phyloP scores from a whole-genome alignment of 92 coral and sea anemone genomes.

The Actinostola sp. region DNA sequence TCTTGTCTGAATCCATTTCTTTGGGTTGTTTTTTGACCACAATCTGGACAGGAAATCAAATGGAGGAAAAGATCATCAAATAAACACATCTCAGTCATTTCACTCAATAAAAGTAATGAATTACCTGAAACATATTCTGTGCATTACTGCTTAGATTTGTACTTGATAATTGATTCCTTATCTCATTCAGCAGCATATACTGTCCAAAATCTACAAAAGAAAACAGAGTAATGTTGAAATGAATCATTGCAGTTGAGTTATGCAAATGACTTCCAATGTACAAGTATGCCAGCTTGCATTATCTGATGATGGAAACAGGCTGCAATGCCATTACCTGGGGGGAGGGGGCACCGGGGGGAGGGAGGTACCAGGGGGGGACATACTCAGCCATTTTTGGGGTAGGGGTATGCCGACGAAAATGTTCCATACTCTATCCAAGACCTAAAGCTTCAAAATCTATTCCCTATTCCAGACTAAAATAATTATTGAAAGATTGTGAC shows the following conservation, averaged over 20 bases:
- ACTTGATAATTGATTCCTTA: conserved; percentile 21
- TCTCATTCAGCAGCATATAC: conserved; percentile 60
- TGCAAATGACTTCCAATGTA: background rate
- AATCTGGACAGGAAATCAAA: conserved; percentile 10
- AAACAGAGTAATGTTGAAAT: background rate
- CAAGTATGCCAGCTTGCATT: too few relatives aligned
- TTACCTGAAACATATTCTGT: conserved; percentile 13
- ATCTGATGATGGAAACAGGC: too few relatives aligned
- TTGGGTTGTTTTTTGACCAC: conserved; percentile 7
- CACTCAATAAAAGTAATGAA: background rate
- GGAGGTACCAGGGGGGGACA: too few relatives aligned
- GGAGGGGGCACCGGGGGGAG: too few relatives aligned
- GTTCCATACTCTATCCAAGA: too few relatives aligned
- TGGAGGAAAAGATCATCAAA: background rate
- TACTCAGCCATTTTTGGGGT: too few relatives aligned
- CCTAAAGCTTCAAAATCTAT: too few relatives aligned
- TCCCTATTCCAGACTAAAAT: too few relatives aligned
- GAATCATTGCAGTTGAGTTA: background rate
- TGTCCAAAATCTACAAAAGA: conserved; percentile 38
- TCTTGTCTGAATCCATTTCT: background rate
- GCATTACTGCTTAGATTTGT: conserved; percentile 6
- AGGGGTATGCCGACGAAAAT: too few relatives aligned
- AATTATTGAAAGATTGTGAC: too few relatives aligned
- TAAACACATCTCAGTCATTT: too few relatives aligned
- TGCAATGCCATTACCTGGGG: too few relatives aligned